Evolutionary conservation across 2,113 vertebrate genomes (phyloP).

Genomic region (Suricata suricatta): DNA sequence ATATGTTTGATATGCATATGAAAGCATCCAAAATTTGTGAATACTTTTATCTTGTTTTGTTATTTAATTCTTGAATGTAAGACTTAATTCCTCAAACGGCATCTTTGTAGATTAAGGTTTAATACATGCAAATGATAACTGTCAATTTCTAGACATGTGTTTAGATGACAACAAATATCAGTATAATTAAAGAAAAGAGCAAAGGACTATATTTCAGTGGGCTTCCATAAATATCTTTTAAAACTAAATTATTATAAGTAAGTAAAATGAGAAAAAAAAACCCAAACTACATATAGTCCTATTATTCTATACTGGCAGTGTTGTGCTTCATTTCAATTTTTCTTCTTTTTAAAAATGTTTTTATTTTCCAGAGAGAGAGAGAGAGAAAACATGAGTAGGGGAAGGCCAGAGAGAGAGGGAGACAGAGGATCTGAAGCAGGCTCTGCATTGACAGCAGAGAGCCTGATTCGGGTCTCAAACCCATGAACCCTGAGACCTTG

Average conservation of each 20-base stretch:
- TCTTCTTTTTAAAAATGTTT: no score
- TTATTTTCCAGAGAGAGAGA: no score
- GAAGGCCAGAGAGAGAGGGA: no score
- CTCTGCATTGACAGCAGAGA: no score
- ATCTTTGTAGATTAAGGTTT: background rate
- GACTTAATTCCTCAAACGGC: background rate
- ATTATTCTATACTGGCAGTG: background rate
- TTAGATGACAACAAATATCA: slow-evolving; percentile 50
- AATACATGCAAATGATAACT: background rate
- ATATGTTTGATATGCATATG: background rate
- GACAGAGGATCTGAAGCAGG: no score
- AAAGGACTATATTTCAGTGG: background rate
- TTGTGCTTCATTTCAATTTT: background rate
- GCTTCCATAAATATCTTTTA: background rate
- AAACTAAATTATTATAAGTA: background rate
- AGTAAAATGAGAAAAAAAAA: background rate
- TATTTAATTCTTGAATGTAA: background rate
- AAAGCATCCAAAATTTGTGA: background rate
- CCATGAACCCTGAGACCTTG: no score
- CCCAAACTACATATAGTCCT: background rate
- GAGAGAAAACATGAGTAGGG: no score
- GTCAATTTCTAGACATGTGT: background rate
- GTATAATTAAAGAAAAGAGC: background rate
- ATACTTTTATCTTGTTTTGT: background rate
- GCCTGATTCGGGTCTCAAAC: no score